A percentile compares a stretch with the other conserved stretches of the same genome.
phyloP scores from a whole-genome alignment of 2,888 invertebrate species.

The Aelia acuminata region DNA sequence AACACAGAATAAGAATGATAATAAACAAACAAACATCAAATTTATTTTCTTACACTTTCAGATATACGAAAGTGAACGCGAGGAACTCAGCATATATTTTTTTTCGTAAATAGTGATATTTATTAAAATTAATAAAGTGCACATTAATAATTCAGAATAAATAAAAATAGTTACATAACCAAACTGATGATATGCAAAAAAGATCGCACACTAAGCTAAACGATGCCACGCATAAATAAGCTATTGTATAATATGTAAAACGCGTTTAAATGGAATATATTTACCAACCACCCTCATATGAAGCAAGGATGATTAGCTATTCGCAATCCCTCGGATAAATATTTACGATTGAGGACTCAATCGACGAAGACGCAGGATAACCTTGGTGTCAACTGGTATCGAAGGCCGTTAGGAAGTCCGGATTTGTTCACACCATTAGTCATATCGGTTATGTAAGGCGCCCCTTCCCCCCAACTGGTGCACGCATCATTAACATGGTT shows the following conservation, averaged over 20 bases:
- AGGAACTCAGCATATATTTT: too few relatives aligned
- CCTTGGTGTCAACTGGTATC: neutral
- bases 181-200: neutral
- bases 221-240: neutral
- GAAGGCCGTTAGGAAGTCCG: constrained; percentile 21
- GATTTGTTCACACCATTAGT: constrained; percentile 26
- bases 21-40: too few relatives aligned
- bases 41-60: too few relatives aligned
- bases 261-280: neutral
- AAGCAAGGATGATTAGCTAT: neutral
- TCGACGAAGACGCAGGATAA: neutral
- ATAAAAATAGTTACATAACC: neutral
- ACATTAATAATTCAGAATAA: neutral
- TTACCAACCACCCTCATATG: too few relatives aligned
- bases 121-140: too few relatives aligned
- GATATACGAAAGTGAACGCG: too few relatives aligned
- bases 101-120: too few relatives aligned
- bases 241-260: neutral
- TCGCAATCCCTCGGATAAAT: neutral
- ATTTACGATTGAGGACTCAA: neutral
- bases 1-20: too few relatives aligned
- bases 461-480: neutral
- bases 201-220: neutral
- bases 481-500: constrained; percentile 36
- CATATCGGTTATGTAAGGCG: constrained; percentile 19